Evolutionary conservation across 2,888 invertebrate genomes (phyloP).

Genomic region (Sialis lutaria): DNA sequence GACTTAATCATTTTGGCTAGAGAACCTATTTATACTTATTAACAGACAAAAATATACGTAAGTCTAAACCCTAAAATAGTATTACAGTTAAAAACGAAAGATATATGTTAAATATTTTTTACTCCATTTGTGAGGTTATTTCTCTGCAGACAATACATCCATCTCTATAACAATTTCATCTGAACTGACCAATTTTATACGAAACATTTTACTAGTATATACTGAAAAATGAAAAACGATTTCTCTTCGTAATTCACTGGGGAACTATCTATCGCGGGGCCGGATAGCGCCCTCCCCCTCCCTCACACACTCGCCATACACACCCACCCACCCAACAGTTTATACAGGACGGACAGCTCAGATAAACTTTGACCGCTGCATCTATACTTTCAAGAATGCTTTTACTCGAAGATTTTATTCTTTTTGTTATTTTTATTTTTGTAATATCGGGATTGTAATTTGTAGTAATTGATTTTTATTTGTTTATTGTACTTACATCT

Average conservation of each 20-base stretch:
- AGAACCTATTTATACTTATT: too few relatives aligned
- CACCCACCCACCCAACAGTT: too few relatives aligned
- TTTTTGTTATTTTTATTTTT: not conserved
- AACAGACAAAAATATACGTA: too few relatives aligned
- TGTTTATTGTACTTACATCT: not conserved
- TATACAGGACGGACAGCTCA: not conserved
- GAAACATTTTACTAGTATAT: conserved; percentile 5
- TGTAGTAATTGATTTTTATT: not conserved
- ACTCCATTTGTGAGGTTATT: not conserved
- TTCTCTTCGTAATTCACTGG: conserved; percentile 3
- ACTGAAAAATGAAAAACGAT: conserved; percentile 7
- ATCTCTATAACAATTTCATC: not conserved
- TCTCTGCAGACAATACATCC: not conserved
- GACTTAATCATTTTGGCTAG: too few relatives aligned
- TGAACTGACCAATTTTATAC: conserved; percentile 4
- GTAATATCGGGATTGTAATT: not conserved
- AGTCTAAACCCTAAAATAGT: too few relatives aligned
- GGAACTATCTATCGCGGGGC: conserved; percentile 5
- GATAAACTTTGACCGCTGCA: not conserved
- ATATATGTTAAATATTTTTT: too few relatives aligned
- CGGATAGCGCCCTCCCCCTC: not conserved
- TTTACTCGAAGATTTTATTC: too few relatives aligned
- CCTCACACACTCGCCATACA: not conserved
- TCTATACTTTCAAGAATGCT: too few relatives aligned
- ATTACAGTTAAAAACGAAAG: too few relatives aligned